Evolutionary conservation across 2,888 invertebrate species (phyloP).

Genomic region (Ornithoptera priamus): DNA sequence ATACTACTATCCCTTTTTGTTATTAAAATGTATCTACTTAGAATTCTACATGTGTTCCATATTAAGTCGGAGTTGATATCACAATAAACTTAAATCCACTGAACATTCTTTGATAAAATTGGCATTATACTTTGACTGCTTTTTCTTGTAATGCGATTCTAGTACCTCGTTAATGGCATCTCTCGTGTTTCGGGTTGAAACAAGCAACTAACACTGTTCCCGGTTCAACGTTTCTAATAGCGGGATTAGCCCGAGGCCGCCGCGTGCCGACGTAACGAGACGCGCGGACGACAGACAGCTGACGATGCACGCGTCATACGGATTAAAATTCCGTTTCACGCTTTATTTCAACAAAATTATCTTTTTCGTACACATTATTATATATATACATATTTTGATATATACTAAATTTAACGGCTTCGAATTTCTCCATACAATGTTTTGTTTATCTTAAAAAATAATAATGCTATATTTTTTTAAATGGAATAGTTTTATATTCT

Average conservation of each 20-base stretch:
- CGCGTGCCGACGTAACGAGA: conserved; percentile 69
- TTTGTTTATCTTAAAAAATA: too few species aligned
- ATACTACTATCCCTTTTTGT: too few species aligned
- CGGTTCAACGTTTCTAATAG: conserved; percentile 55
- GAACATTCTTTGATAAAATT: neutral
- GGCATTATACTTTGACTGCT: neutral
- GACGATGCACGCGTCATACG: conserved; percentile 57
- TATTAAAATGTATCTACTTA: neutral
- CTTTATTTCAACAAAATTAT: conserved; percentile 9
- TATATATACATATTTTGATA: neutral
- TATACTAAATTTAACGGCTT: neutral
- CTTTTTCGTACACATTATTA: neutral
- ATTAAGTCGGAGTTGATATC: neutral
- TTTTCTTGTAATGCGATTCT: neutral
- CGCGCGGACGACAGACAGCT: conserved; percentile 64
- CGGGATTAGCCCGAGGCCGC: conserved; percentile 50
- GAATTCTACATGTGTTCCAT: neutral
- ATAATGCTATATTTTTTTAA: too few species aligned
- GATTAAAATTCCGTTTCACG: conserved; percentile 23
- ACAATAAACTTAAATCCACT: neutral
- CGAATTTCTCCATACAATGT: too few species aligned
- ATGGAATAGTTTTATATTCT: too few species aligned
- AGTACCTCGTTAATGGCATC: conserved; percentile 39
- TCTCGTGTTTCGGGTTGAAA: conserved; percentile 39
- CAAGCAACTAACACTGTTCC: conserved; percentile 49